These are phyloP conservation scores for Argyrosomus japonicus DNA, from an alignment of 2,113 vertebrate species.

Conservation along the genomic window DNA sequence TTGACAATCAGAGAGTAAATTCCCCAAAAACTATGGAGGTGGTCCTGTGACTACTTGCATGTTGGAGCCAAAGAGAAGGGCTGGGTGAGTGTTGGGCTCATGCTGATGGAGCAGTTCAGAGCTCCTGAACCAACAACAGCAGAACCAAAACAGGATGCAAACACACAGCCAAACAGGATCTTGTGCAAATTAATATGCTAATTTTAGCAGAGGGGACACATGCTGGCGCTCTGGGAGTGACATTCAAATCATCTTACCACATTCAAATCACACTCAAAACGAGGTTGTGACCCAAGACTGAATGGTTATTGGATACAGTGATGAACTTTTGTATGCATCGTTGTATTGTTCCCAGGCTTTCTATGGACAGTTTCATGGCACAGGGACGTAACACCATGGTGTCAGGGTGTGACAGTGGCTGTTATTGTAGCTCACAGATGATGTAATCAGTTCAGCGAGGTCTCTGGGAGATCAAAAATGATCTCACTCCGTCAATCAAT, in stretches of 20 bases:
- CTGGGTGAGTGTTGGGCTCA: constrained; percentile 32
- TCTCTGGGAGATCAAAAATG: neutral
- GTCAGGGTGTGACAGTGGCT: constrained; percentile 32
- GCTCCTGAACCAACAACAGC: constrained; percentile 38
- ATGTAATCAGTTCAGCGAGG: neutral
- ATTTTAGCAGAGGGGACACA: constrained; percentile 54
- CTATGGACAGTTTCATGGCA: constrained; percentile 1
- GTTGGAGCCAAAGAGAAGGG: constrained; percentile 40
- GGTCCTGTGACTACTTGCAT: constrained; percentile 22
- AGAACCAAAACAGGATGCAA: constrained; percentile 67
- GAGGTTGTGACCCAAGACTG: neutral
- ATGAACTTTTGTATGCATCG: neutral
- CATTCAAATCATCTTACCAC: constrained; percentile 31
- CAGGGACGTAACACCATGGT: constrained; percentile 10
- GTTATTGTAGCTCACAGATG: neutral
- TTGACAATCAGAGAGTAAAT: constrained; percentile 25
- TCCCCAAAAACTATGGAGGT: constrained; percentile 23
- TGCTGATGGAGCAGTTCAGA: constrained; percentile 72
- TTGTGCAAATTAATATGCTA: constrained; percentile 58
- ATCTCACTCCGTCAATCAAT: neutral
- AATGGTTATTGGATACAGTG: neutral
- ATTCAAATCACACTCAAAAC: constrained; percentile 42
- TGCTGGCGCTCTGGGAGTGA: constrained; percentile 21
- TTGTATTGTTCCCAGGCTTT: constrained; percentile 3
- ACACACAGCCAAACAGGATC: constrained; percentile 54